Evolutionary conservation across 2,888 invertebrate species (phyloP).

Genomic region (Scaeva pyrastri): DNA sequence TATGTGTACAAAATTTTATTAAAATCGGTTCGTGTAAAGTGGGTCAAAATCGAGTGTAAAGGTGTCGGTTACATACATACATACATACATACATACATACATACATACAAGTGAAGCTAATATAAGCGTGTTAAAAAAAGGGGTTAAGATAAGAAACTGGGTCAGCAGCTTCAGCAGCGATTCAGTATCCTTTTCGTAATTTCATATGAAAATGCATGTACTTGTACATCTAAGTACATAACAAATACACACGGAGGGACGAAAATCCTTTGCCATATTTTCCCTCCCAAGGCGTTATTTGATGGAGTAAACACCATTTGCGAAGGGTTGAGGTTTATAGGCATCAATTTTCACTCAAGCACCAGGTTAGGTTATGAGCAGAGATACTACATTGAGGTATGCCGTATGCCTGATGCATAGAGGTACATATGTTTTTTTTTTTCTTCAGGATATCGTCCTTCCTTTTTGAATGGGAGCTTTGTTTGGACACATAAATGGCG

Average conservation of each 20-base stretch:
- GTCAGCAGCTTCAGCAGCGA: conserved; percentile 60
- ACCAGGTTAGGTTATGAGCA: not conserved
- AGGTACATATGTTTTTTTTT: conserved; percentile 1
- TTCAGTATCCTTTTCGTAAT: conserved; percentile 57
- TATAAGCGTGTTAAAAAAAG: no score
- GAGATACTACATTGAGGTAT: not conserved
- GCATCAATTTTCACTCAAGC: conserved; percentile 54
- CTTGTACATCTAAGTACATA: conserved; percentile 50
- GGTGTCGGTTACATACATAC: no score
- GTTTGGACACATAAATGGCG: conserved; percentile 56
- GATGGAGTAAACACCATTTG: conserved; percentile 68
- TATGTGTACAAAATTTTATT: no score
- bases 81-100: no score
- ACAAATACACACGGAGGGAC: conserved; percentile 21
- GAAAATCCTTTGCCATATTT: conserved; percentile 11
- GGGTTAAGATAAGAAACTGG: conserved; percentile 66
- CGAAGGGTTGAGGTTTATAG: conserved; percentile 36
- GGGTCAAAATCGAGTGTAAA: no score
- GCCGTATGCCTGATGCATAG: not conserved
- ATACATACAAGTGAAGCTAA: no score
- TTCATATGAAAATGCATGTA: conserved; percentile 39
- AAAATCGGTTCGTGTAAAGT: no score
- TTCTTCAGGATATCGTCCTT: conserved; percentile 2
- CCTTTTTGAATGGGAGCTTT: conserved; percentile 20
- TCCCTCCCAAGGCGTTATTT: conserved; percentile 57